Evolutionary conservation across 2,888 invertebrate genomes (phyloP).

Genomic region (Lottia gigantea): DNA sequence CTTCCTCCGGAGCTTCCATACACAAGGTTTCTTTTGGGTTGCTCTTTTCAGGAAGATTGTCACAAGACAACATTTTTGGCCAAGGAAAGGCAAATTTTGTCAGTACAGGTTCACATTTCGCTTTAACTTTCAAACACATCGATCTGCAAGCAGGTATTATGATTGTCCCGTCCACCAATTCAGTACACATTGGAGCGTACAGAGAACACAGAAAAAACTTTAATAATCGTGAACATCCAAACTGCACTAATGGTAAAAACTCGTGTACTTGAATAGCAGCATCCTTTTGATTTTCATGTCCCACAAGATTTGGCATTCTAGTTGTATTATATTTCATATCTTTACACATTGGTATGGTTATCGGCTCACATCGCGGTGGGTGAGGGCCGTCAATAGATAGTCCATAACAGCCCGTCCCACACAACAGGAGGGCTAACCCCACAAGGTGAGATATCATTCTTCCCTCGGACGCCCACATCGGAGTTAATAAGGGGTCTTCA

Average conservation of each 20-base stretch:
- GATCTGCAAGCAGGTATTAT: conserved; percentile 85
- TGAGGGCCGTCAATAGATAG: conserved; percentile 5
- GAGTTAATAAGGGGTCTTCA: conserved; percentile 2
- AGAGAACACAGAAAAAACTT: conserved; percentile 90
- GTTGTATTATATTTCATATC: conserved; percentile 88
- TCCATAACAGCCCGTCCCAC: not conserved
- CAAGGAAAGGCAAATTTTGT: conserved; percentile 75
- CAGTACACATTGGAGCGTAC: conserved; percentile 90
- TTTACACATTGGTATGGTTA: conserved; percentile 82
- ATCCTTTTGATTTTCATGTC: conserved; percentile 83
- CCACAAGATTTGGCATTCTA: conserved; percentile 86
- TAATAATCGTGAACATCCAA: conserved; percentile 83
- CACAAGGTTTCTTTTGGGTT: conserved; percentile 74
- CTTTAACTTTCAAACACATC: conserved; percentile 78
- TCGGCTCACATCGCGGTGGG: conserved; percentile 76
- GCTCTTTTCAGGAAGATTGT: conserved; percentile 78
- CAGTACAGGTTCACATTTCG: conserved; percentile 73
- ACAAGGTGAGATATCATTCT: not conserved
- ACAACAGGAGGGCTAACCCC: not conserved
- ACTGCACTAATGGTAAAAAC: conserved; percentile 80
- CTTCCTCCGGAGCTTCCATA: conserved; percentile 75
- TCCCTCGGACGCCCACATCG: not conserved
- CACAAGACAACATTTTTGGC: conserved; percentile 82
- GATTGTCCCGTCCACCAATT: conserved; percentile 81
- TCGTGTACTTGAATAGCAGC: conserved; percentile 81